Evolutionary conservation across 2,113 vertebrate genomes (phyloP), one percentile per base, ranked within the genome.

Genomic region (Colius striatus): DNA sequence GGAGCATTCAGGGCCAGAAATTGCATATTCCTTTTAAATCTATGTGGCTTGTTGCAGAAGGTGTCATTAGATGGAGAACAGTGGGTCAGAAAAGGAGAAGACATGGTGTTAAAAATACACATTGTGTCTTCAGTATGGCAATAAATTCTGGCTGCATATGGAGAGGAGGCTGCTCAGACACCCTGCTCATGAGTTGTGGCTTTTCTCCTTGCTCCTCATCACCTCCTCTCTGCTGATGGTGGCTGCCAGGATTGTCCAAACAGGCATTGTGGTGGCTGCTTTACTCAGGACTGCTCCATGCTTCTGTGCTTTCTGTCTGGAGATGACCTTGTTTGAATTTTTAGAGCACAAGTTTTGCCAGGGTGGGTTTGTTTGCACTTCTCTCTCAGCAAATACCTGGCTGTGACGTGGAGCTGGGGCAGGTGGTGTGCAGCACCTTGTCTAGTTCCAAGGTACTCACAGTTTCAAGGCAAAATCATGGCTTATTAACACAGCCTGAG

Each of bases 261-360:
- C 6, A 26, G 29, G 57, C 32, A 9, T 29, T 1, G 11, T 22
- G 43, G 41, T 23, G 34, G 43, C 50, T 57, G 27, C 65, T 65
- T 30, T 54, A 22, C 30, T 48, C 15, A 11, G 51, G 21, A 26
- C 34, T 53, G 22, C 11, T 77, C 34, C 60, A 5, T 3, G 4
- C 34, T 38, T 68, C 90, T 65, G 61, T 67, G 65, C 55, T 62
- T 10, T 54, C 80, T 3, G 2, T 4, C 53, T 94, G 77, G 81
- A 89, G 73, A 13, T 36, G 86, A 45, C 30, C n/a, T 80, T 78
- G 80, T 92, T 66, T 78, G 81, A 21, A 20, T 74, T 67, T 53
- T 29, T 20, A 8, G 19, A 73, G 30, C 19, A 19, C 0, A 0
- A 30, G 48, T 26, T 47, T 47, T 19, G 51, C 72, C 7, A 12